Percentiles rank a stretch among this genome's conserved stretches.
These are phyloP conservation scores for Pangasius djambal DNA, from an alignment of 2,797 vertebrate genomes.

Conservation along the genomic window DNA sequence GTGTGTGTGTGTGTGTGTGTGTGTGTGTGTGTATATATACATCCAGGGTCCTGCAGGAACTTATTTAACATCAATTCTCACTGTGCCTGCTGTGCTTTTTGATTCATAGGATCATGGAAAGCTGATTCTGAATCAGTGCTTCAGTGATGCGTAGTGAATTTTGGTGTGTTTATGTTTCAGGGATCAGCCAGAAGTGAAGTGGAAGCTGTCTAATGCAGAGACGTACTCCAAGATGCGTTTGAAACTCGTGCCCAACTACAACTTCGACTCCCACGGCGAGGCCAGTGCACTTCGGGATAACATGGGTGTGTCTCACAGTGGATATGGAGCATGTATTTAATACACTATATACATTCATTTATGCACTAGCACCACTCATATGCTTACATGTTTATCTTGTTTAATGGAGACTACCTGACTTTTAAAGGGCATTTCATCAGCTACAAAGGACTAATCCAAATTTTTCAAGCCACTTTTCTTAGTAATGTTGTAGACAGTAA, in stretches of 20 bases:
- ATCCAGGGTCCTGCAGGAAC: background rate
- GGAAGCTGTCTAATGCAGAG: constrained; percentile 90
- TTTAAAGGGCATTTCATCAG: background rate
- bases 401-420: background rate
- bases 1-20: background rate
- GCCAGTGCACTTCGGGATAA: constrained; percentile 95
- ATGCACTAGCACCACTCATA: background rate
- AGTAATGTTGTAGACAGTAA: too few species aligned
- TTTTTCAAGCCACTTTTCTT: background rate
- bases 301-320: constrained; percentile 77
- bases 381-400: background rate
- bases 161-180: constrained; percentile 49
- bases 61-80: background rate
- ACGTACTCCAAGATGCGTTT: constrained; percentile 96
- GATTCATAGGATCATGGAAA: background rate
- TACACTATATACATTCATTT: background rate
- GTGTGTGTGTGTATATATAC: background rate
- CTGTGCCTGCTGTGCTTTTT: background rate
- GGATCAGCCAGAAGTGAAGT: constrained; percentile 77
- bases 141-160: background rate
- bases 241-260: constrained; percentile 92
- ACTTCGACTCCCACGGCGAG: constrained; percentile 85
- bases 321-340: background rate
- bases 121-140: background rate
- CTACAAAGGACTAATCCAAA: background rate